Evolutionary conservation across 2,797 vertebrate species (phyloP).

Genomic region (Morus bassanus): DNA sequence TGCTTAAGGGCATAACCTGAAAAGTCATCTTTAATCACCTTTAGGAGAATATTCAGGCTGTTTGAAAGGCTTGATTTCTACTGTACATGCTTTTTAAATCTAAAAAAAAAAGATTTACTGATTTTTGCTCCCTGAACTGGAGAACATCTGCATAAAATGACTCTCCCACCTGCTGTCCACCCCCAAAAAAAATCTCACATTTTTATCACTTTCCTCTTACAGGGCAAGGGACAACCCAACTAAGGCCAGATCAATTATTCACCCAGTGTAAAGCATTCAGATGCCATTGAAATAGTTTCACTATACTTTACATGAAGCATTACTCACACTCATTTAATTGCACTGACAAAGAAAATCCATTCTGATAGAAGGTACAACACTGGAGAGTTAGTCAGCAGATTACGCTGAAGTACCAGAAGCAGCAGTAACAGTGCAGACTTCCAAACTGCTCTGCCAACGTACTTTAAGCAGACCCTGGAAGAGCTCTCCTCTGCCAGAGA

Average conservation of each 20-base stretch:
- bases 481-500: neutral
- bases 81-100: neutral
- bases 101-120: neutral
- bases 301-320: neutral
- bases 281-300: neutral
- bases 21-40: neutral
- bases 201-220: neutral
- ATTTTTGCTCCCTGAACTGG: neutral
- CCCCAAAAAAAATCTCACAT: neutral
- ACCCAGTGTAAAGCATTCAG: neutral
- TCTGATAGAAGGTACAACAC: neutral
- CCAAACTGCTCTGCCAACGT: neutral
- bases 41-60: neutral
- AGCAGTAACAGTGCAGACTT: neutral
- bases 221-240: neutral
- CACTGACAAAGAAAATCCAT: conserved; percentile 7
- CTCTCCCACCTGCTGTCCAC: neutral
- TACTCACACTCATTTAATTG: neutral
- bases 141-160: neutral
- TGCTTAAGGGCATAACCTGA: neutral
- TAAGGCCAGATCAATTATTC: neutral
- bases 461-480: neutral
- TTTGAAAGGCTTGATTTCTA: neutral
- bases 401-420: neutral
- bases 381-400: conserved; percentile 19